These are phyloP conservation scores for Montifringilla adamsi DNA, from an alignment of 2,113 vertebrate genomes.

Conservation along the genomic window DNA sequence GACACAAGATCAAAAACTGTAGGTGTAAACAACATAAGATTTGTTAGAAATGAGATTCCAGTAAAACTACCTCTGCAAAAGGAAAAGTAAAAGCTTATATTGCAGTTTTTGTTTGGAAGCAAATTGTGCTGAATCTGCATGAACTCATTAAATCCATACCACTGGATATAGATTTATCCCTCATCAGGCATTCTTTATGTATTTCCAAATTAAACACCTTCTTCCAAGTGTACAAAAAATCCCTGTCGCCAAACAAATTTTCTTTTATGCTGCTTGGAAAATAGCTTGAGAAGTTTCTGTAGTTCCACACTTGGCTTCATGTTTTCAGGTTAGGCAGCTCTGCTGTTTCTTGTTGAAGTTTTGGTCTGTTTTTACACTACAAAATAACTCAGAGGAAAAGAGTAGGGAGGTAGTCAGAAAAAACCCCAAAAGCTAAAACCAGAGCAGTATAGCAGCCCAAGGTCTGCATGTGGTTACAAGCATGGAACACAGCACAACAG, in stretches of 20 bases:
- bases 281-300: neutral
- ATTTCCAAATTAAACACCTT: neutral
- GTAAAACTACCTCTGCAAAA: neutral
- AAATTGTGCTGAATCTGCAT: neutral
- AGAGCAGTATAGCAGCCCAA: neutral
- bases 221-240: neutral
- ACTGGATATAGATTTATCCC: neutral
- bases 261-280: neutral
- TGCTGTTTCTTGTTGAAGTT: neutral
- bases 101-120: neutral
- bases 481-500: neutral
- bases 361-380: neutral
- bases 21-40: neutral
- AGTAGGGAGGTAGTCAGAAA: neutral
- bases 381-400: neutral
- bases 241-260: neutral
- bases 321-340: neutral
- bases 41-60: neutral
- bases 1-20: neutral
- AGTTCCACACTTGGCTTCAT: neutral
- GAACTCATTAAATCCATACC: neutral
- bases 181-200: neutral
- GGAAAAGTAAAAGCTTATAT: neutral
- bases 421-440: fast-evolving
- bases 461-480: neutral